Evolutionary conservation across 2,888 invertebrate genomes (phyloP).

Genomic region (Acleris laterana): DNA sequence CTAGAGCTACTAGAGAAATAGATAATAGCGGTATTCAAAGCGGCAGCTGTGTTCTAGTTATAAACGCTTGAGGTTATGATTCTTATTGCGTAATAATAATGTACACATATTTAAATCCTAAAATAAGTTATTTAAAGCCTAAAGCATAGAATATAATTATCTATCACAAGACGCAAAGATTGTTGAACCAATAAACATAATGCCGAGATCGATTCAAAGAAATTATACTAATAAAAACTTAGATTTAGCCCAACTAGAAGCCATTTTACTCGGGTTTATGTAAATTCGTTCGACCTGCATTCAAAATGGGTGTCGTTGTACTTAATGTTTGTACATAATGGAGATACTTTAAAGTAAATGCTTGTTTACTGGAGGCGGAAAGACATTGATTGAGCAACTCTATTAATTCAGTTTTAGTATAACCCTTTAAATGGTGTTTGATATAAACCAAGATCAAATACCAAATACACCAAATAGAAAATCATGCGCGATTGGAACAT

Average conservation of each 20-base stretch:
- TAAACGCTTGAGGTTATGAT: no score
- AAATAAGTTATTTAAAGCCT: background rate
- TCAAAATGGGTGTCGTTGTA: conserved; percentile 37
- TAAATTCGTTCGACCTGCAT: conserved; percentile 34
- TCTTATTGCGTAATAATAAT: no score
- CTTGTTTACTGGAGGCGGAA: conserved; percentile 5
- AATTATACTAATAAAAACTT: conserved; percentile 28
- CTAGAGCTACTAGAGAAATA: no score
- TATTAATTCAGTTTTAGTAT: background rate
- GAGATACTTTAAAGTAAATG: conserved; percentile 30
- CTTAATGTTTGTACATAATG: conserved; percentile 39
- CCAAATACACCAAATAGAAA: no score
- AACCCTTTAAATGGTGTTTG: background rate
- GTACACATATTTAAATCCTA: background rate
- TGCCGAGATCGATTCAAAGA: conserved; percentile 20
- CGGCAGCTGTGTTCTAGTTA: no score
- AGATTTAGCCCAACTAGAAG: conserved; percentile 34
- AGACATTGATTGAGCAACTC: conserved; percentile 10
- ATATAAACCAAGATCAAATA: no score
- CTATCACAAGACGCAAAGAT: conserved; percentile 7
- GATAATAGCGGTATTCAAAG: no score
- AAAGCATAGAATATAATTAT: background rate
- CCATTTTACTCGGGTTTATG: conserved; percentile 31
- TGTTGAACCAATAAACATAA: conserved; percentile 24
- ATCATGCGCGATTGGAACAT: no score